These are phyloP conservation scores for Magallana gigas DNA, from an alignment of 1,140 invertebrate species.

Conservation along the genomic window DNA sequence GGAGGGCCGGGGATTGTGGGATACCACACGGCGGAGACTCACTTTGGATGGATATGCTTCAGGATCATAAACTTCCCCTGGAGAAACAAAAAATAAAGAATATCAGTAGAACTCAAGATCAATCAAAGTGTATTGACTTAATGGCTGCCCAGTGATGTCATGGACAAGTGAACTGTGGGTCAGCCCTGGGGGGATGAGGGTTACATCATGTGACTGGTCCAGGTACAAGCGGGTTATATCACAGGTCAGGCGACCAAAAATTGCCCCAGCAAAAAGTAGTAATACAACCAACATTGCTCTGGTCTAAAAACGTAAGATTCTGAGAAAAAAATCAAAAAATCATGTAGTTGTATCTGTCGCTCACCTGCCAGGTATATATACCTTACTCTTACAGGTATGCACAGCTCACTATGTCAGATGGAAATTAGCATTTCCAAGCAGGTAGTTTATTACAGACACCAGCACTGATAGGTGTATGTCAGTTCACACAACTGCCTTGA, in stretches of 20 bases:
- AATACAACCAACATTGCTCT: too few relatives aligned
- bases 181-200: neutral
- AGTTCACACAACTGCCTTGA: neutral
- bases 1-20: constrained; percentile 34
- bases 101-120: neutral
- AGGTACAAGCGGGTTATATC: neutral
- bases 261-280: too few relatives aligned
- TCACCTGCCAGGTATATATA: too few relatives aligned
- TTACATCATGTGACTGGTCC: neutral
- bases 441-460: too few relatives aligned
- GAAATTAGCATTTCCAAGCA: too few relatives aligned
- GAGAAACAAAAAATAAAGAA: constrained; percentile 14
- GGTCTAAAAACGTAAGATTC: too few relatives aligned
- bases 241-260: too few relatives aligned
- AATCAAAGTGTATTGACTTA: neutral
- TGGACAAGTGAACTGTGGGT: neutral
- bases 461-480: too few relatives aligned
- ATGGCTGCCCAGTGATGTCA: neutral
- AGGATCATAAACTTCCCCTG: constrained; percentile 51
- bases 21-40: neutral
- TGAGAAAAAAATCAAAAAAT: too few relatives aligned
- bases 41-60: constrained; percentile 39
- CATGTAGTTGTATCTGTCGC: too few relatives aligned
- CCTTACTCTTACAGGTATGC: too few relatives aligned
- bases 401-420: too few relatives aligned